Evolutionary conservation across 1,140 invertebrate genomes (phyloP).

Genomic region (Caenorhabditis inopinata): DNA sequence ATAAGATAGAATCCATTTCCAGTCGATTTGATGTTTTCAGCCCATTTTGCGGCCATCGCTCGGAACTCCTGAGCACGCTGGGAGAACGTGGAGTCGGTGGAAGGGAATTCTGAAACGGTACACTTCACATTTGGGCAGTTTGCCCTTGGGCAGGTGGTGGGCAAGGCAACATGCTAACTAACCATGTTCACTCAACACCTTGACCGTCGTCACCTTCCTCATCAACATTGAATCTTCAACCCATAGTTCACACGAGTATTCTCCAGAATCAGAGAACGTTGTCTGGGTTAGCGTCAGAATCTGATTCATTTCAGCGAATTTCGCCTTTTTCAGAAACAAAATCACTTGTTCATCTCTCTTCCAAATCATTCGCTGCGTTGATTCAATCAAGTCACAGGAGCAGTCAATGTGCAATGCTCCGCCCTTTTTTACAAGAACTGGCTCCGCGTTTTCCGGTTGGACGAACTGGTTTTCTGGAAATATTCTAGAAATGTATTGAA

Average conservation of each 20-base stretch:
- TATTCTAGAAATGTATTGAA: too few species aligned
- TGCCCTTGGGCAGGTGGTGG: too few species aligned
- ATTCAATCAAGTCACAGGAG: not conserved
- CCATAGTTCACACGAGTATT: conserved; percentile 27
- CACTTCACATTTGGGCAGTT: too few species aligned
- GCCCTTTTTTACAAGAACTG: not conserved
- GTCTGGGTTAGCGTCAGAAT: not conserved
- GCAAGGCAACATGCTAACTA: too few species aligned
- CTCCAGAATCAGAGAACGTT: conserved; percentile 13
- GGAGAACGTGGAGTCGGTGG: not conserved
- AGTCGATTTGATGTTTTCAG: not conserved
- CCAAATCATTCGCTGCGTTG: not conserved
- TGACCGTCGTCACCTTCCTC: not conserved
- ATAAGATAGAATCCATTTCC: not conserved
- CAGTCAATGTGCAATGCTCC: not conserved
- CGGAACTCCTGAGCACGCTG: not conserved
- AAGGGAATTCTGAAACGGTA: not conserved
- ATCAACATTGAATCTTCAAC: not conserved
- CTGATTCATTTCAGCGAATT: not conserved
- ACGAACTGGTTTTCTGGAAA: not conserved
- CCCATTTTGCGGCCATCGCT: not conserved
- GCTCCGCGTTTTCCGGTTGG: not conserved
- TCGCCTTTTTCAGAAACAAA: not conserved
- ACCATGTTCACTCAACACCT: not conserved
- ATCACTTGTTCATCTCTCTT: not conserved